Percentiles rank a stretch among this genome's conserved stretches.
Conservation (phyloP, 2,888 invertebrate species). For the Eupithecia vulgata region DNA sequence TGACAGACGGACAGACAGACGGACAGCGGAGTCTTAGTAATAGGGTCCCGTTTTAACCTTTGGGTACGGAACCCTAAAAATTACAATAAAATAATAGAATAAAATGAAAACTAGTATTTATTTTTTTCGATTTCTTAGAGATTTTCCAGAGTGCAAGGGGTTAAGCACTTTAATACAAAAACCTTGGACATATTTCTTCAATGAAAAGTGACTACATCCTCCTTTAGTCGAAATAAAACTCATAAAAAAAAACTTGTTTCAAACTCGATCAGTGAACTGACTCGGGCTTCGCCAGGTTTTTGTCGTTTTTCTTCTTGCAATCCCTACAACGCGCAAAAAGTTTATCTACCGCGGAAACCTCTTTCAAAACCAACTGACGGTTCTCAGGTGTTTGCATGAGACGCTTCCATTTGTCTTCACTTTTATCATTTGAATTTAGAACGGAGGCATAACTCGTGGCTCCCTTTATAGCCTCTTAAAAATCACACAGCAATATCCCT, state of each 20-base stretch:
- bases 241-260: background rate
- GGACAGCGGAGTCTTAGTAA: no score
- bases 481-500: constrained; percentile 59
- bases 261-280: background rate
- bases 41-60: no score
- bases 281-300: background rate
- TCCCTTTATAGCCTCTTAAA: constrained; percentile 48
- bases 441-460: constrained; percentile 12
- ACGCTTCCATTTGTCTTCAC: constrained; percentile 12
- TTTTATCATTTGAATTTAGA: constrained; percentile 23
- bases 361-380: constrained; percentile 15
- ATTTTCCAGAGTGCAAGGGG: no score
- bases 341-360: background rate
- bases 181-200: background rate
- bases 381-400: constrained; percentile 9
- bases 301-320: background rate
- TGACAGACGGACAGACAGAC: no score
- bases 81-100: no score
- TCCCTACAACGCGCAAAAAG: background rate
- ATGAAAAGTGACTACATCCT: background rate
- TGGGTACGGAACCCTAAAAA: no score
- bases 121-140: no score
- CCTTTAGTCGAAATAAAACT: background rate
- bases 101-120: no score
- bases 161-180: no score